Conservation (phyloP, 1,140 invertebrate species). For the Diabrotica virgifera region DNA sequence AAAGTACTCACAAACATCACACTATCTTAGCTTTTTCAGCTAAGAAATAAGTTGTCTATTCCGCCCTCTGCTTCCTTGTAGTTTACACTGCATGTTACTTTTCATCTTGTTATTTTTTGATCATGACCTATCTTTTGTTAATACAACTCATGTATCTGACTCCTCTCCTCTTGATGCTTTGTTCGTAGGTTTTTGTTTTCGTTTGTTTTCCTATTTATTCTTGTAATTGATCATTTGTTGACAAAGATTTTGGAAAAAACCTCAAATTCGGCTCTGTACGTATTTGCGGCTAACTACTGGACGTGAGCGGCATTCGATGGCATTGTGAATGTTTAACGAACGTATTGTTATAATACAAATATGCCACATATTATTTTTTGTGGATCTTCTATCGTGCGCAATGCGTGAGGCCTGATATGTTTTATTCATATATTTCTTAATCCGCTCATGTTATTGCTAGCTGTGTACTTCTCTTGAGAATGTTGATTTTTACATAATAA, state of each 20-base stretch:
- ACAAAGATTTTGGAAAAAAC: conserved; percentile 22
- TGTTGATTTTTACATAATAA: conserved; percentile 3
- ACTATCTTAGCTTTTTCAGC: too few species aligned
- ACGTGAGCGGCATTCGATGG: conserved; percentile 36
- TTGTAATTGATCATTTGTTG: too few species aligned
- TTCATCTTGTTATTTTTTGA: too few species aligned
- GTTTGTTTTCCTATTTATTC: too few species aligned
- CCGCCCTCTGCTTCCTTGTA: too few species aligned
- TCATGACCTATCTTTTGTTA: too few species aligned
- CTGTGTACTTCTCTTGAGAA: not conserved
- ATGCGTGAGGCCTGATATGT: conserved; percentile 24
- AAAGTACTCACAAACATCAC: too few species aligned
- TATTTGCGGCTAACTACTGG: conserved; percentile 39
- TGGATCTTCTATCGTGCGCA: conserved; percentile 6
- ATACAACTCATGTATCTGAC: too few species aligned
- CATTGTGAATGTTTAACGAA: conserved; percentile 37
- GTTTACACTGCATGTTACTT: too few species aligned
- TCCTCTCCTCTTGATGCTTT: too few species aligned
- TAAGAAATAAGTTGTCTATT: too few species aligned
- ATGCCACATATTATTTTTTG: conserved; percentile 34
- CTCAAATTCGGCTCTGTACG: conserved; percentile 26
- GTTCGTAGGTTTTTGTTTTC: too few species aligned
- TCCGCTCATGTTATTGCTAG: not conserved
- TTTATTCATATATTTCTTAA: conserved; percentile 21
- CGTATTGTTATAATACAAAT: conserved; percentile 40